A percentile compares a stretch with the other conserved stretches of the same genome.
phyloP scores from a whole-genome alignment of 2,797 vertebrate species.

The Dryobates pubescens region DNA sequence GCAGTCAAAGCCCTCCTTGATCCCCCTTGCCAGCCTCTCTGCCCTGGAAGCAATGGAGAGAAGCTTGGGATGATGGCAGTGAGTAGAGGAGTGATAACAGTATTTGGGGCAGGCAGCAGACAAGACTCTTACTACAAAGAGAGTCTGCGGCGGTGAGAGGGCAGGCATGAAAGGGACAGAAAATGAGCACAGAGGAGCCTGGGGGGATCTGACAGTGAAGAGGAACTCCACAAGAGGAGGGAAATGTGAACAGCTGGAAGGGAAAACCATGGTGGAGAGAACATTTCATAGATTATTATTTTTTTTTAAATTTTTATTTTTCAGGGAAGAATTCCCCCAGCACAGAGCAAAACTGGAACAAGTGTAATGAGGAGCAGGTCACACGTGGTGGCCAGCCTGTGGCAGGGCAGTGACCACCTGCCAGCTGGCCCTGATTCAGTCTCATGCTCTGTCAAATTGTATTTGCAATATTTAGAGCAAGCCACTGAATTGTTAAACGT shows the following conservation, averaged over 20 bases:
- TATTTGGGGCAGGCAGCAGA: background rate
- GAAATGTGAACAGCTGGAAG: background rate
- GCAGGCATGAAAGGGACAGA: accelerated
- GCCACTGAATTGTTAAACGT: background rate
- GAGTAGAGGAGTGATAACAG: background rate
- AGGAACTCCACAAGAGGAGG: background rate
- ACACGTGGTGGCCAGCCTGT: accelerated
- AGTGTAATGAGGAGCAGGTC: background rate
- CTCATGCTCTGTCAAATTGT: background rate
- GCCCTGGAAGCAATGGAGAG: background rate
- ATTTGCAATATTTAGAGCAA: background rate
- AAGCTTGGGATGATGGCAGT: background rate
- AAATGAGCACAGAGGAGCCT: background rate
- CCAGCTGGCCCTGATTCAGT: background rate
- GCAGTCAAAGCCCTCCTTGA: background rate
- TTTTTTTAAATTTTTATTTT: background rate
- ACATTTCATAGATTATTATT: background rate
- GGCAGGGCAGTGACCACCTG: background rate
- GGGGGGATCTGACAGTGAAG: background rate
- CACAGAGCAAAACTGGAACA: background rate
- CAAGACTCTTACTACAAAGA: background rate
- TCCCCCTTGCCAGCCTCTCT: background rate
- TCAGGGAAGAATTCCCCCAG: background rate
- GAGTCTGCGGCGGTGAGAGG: background rate
- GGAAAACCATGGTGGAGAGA: background rate